These are phyloP conservation scores for Triops cancriformis DNA, from an alignment of 1,140 invertebrate genomes.

Conservation along the genomic window DNA sequence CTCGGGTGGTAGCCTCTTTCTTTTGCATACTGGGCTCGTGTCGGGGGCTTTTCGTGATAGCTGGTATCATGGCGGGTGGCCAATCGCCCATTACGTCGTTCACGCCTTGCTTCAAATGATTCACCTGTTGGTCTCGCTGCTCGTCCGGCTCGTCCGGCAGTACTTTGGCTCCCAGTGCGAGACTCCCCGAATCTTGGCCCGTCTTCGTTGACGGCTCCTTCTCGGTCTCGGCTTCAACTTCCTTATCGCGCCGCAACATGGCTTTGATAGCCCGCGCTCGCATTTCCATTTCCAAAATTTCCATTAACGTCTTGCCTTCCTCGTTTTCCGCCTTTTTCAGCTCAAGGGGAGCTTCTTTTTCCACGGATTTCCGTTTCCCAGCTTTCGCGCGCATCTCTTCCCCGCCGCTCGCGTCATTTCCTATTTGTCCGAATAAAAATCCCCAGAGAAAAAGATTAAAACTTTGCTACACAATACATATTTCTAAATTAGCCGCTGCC, in stretches of 20 bases:
- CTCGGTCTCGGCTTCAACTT: conserved; percentile 16
- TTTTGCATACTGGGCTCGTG: background rate
- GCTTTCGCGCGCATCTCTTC: background rate
- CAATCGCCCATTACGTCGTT: background rate
- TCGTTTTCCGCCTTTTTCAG: background rate
- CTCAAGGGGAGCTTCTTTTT: background rate
- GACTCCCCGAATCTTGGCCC: background rate
- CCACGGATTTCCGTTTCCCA: background rate
- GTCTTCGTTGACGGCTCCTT: background rate
- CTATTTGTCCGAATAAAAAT: background rate
- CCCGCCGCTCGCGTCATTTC: background rate
- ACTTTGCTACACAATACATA: background rate
- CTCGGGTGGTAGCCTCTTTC: background rate
- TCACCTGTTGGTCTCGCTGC: background rate
- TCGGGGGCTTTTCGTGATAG: background rate
- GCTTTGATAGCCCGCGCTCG: conserved; percentile 45
- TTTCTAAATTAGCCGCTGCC: background rate
- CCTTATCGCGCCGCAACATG: conserved; percentile 37
- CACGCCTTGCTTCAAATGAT: background rate
- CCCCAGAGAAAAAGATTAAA: background rate
- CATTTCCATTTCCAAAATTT: conserved; percentile 45
- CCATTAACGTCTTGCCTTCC: conserved; percentile 37
- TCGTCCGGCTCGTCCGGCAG: background rate
- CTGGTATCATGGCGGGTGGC: background rate
- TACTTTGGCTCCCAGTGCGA: background rate